phyloP scores from a whole-genome alignment of 2,797 vertebrate genomes.

The Myioborus melanocephalus region DNA sequence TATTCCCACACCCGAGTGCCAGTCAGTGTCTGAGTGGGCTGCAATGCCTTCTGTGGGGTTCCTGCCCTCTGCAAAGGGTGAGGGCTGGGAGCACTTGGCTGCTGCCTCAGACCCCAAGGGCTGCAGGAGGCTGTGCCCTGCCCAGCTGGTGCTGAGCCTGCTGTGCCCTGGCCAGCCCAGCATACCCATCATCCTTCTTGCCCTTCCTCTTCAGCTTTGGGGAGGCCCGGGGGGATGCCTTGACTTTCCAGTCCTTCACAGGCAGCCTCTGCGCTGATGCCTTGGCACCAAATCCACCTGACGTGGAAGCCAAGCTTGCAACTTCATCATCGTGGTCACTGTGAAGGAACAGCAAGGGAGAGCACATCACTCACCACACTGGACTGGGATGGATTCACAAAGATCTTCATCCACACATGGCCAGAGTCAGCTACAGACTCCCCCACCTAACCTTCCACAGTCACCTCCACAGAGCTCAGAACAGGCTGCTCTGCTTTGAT shows the following conservation, averaged over 20 bases:
- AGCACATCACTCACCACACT: not conserved
- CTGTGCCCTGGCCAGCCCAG: not conserved
- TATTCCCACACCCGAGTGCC: accelerated
- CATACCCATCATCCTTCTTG: slow-evolving; percentile 90
- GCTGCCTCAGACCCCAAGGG: not conserved
- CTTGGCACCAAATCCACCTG: slow-evolving; percentile 86
- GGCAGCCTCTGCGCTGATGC: slow-evolving; percentile 84
- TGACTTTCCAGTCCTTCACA: slow-evolving; percentile 92
- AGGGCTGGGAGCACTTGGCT: not conserved
- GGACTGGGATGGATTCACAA: not conserved
- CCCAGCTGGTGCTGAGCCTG: not conserved
- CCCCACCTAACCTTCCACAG: not conserved
- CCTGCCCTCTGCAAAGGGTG: not conserved
- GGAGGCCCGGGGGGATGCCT: slow-evolving; percentile 86
- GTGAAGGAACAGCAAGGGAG: slow-evolving; percentile 4
- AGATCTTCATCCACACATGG: not conserved
- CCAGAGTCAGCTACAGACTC: not conserved
- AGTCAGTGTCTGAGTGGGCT: not conserved
- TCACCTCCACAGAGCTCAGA: not conserved
- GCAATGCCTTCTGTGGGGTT: not conserved
- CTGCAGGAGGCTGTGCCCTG: not conserved
- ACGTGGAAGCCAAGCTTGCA: slow-evolving; percentile 86
- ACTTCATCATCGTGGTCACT: slow-evolving; percentile 97
- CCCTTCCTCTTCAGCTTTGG: slow-evolving; percentile 90
- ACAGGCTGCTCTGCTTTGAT: not conserved